A percentile compares a stretch with the other conserved stretches of the same genome.
These are phyloP conservation scores for Rotaria magnacalcarata DNA, from an alignment of 2,888 invertebrate species.

Conservation along the genomic window DNA sequence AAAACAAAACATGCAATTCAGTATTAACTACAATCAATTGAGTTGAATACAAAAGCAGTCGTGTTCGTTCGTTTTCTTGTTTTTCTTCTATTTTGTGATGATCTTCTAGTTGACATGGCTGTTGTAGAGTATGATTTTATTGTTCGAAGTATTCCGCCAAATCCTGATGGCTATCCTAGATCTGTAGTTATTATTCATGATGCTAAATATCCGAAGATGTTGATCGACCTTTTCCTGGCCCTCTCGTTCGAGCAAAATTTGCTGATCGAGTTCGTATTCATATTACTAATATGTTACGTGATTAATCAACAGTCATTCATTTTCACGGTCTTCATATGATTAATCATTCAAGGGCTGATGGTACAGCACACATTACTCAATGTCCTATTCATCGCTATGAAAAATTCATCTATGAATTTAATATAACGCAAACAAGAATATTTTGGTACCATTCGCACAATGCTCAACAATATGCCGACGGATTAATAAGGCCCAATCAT, in stretches of 20 bases:
- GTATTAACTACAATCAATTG: no score
- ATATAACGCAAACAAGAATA: constrained; percentile 6
- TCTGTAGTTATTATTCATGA: not conserved
- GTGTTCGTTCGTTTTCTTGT: not conserved
- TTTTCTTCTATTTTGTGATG: not conserved
- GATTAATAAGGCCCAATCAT: not conserved
- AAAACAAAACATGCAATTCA: no score
- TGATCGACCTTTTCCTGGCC: constrained; percentile 5
- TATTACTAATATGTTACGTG: not conserved
- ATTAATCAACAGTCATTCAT: constrained; percentile 24
- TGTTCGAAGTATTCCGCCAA: not conserved
- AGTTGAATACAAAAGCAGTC: not conserved
- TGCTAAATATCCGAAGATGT: not conserved
- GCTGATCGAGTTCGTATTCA: constrained; percentile 20
- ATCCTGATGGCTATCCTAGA: constrained; percentile 26
- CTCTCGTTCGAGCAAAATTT: not conserved
- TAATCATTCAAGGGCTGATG: constrained; percentile 12
- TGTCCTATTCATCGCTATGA: not conserved
- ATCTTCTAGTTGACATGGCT: not conserved
- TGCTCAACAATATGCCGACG: constrained; percentile 28
- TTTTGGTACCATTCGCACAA: constrained; percentile 31
- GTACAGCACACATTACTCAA: not conserved
- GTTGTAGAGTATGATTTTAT: constrained; percentile 6
- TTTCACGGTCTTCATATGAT: constrained; percentile 32
- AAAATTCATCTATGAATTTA: constrained; percentile 13